phyloP scores from a whole-genome alignment of 2,888 invertebrate genomes.

The Chymomyza procnemis region DNA sequence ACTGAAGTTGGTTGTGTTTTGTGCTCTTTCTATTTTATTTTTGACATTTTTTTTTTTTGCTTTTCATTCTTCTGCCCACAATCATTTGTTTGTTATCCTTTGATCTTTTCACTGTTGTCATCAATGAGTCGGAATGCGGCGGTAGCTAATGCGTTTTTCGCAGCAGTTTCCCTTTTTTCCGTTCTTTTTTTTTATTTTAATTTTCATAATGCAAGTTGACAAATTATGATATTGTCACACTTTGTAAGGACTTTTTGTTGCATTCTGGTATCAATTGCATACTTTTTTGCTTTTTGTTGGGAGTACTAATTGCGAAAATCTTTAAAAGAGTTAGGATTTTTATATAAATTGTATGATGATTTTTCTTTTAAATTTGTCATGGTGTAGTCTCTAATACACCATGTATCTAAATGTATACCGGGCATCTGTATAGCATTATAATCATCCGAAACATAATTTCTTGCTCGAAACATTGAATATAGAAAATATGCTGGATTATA shows the following conservation, averaged over 20 bases:
- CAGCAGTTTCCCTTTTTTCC: conserved; percentile 6
- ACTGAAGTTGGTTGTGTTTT: conserved; percentile 54
- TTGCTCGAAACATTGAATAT: too few species aligned
- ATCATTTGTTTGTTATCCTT: conserved; percentile 53
- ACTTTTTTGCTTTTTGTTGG: conserved; percentile 19
- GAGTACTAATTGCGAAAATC: conserved; percentile 24
- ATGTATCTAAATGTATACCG: too few species aligned
- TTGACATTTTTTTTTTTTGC: conserved; percentile 35
- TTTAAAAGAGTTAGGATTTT: conserved; percentile 1
- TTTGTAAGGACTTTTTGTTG: conserved; percentile 22
- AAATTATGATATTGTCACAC: conserved; percentile 66
- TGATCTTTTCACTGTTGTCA: conserved; percentile 55
- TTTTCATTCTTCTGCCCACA: conserved; percentile 37
- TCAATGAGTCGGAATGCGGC: conserved; percentile 20
- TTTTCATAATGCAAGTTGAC: conserved; percentile 63
- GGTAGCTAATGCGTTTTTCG: conserved; percentile 28
- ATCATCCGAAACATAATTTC: too few species aligned
- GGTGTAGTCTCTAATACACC: too few species aligned
- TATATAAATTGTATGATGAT: too few species aligned
- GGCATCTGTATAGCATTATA: too few species aligned
- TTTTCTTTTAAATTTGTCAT: too few species aligned
- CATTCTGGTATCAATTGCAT: neutral
- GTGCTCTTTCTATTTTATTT: conserved; percentile 38
- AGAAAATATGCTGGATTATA: too few species aligned
- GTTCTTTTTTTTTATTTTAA: conserved; percentile 39